Evolutionary conservation across 2,113 vertebrate species (phyloP), one percentile per base, ranked within the genome.

Genomic region (Laticauda laticaudata): DNA sequence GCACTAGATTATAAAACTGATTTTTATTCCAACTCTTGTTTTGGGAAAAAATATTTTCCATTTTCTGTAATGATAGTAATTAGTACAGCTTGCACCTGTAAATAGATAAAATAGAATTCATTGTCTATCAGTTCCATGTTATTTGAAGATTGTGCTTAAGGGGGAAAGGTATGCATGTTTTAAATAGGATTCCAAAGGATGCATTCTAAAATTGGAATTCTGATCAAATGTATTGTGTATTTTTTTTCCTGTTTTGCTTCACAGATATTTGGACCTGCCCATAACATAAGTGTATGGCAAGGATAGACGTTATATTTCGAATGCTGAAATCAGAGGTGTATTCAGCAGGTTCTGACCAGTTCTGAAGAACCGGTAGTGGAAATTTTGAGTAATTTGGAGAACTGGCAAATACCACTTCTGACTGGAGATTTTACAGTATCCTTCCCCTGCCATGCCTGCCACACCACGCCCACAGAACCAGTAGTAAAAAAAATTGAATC

Each of bases 1-100:
- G n/a, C n/a, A n/a, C n/a, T n/a, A 94, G 93, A 95, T 89, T 94
- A 59, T 95, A 97, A 97, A 97, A 96, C 95, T 95, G 91, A 94
- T 93, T 96, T 97, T 97, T 97, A 96, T 95, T 94, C 94, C 89
- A 96, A 23, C 56, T 57, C 56, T 57, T 23, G 5, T 57, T 21
- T 21, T 57, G 56, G 94, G 87, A 90, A 7, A 53, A 96, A 96
- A 96, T 95, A 95, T 95, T 97, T 97, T 96, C 94, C 94, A 93
- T 93, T 95, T 95, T 95, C 95, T 96, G 93, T 95, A 94, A 96
- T 0, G 51, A 94, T 86, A 93, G 95, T 92, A 95, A 93, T 94
- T 89, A 95, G 96, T 93, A 95, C 94, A 96, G 87, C n/a, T 92
- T 90, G 94, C 95, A 97, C 96, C 96, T 97, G 95, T 95, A 96